Evolutionary conservation across 2,797 vertebrate species (phyloP).

Genomic region (Mycteria americana): DNA sequence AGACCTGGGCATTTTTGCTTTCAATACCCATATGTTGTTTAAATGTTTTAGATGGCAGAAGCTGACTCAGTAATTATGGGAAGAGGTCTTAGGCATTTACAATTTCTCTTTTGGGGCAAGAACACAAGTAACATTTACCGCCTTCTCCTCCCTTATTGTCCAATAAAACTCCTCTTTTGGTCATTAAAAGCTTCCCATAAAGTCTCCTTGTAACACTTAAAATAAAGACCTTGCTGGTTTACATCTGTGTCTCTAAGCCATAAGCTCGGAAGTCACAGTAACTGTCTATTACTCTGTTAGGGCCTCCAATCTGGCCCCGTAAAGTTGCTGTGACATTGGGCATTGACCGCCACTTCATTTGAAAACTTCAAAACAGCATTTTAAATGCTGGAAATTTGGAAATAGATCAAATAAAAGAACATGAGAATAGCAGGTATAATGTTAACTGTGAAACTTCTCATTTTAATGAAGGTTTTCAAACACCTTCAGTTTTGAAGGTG

Average conservation of each 20-base stretch:
- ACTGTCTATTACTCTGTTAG: neutral
- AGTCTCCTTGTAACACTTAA: neutral
- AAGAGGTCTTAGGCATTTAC: neutral
- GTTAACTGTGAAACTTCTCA: neutral
- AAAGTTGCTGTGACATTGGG: neutral
- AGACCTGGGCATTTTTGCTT: neutral
- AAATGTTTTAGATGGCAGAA: neutral
- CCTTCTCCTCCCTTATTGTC: neutral
- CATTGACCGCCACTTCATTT: neutral
- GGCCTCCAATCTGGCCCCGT: accelerated
- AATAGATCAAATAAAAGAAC: neutral
- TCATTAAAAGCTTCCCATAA: neutral
- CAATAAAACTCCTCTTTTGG: neutral
- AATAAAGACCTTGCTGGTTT: neutral
- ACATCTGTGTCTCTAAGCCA: neutral
- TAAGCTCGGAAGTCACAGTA: neutral
- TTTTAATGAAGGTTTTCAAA: neutral
- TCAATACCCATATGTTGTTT: neutral
- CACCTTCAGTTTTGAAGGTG: too few relatives aligned
- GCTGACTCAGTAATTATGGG: neutral
- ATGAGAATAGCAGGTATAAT: neutral
- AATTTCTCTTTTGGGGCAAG: neutral
- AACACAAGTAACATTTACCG: neutral
- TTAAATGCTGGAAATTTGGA: neutral
- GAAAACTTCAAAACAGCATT: neutral